Evolutionary conservation across 37 sponge, comb jelly and placozoan species (phyloP).

Genomic region (Eunapius fragilis): DNA sequence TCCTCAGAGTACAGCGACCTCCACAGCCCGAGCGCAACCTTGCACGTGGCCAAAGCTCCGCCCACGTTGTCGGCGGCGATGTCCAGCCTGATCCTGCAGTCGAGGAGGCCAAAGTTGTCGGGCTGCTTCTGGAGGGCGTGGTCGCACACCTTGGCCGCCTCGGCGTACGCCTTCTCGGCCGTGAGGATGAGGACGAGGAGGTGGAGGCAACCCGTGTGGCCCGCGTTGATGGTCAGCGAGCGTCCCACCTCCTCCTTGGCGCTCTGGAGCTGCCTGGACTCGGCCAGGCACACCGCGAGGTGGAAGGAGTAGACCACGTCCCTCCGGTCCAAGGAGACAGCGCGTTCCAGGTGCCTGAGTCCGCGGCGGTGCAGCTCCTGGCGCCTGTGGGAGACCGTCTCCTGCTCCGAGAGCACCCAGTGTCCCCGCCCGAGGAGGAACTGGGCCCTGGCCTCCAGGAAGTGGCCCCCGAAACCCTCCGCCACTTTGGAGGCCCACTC

Average conservation of each 20-base stretch:
- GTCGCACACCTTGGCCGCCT: conserved; percentile 57
- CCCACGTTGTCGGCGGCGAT: conserved; percentile 12
- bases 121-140: conserved; percentile 60
- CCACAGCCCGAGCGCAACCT: conserved; percentile 46
- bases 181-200: conserved; percentile 55
- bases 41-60: conserved; percentile 60
- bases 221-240: conserved; percentile 31
- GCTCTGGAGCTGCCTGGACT: conserved; percentile 33
- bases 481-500: conserved; percentile 30
- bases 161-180: conserved; percentile 50
- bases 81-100: conserved; percentile 56
- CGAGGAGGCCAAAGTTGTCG: conserved; percentile 48
- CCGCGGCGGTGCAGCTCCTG: conserved; percentile 33
- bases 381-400: conserved; percentile 37
- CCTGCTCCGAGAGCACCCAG: conserved; percentile 17
- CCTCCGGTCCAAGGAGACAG: conserved; percentile 24
- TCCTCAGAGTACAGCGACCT: conserved; percentile 44
- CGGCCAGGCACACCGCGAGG: conserved; percentile 39
- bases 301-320: conserved; percentile 53
- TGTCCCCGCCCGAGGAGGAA: conserved; percentile 40
- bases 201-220: conserved; percentile 61
- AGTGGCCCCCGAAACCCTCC: conserved; percentile 18
- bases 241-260: conserved; percentile 50
- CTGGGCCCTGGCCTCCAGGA: conserved; percentile 36
- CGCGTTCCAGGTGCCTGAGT: conserved; percentile 30